Conservation (phyloP, 2,888 invertebrate genomes). For the Lordiphosa fenestrarum region DNA sequence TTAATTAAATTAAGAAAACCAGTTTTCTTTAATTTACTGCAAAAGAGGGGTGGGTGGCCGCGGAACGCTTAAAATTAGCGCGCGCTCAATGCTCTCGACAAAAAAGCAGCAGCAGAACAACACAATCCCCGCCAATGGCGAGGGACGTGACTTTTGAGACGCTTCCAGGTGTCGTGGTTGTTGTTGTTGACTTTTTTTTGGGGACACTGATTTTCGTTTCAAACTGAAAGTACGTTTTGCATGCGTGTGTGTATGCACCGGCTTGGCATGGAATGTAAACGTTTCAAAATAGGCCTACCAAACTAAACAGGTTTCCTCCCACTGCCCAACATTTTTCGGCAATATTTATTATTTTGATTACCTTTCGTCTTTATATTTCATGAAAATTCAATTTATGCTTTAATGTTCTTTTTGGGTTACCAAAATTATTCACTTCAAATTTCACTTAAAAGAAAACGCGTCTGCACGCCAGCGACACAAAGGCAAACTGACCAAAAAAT, state of each 20-base stretch:
- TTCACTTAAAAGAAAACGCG: slow-evolving; percentile 51
- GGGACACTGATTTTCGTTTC: slow-evolving; percentile 54
- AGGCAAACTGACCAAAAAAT: slow-evolving; percentile 59
- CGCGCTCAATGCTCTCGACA: slow-evolving; percentile 1
- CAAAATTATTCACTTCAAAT: slow-evolving; percentile 3
- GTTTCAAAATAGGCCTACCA: background rate
- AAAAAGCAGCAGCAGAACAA: slow-evolving; percentile 24
- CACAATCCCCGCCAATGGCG: too few relatives aligned
- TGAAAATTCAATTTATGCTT: too few relatives aligned
- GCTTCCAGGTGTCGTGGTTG: slow-evolving; percentile 48
- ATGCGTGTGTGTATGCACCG: slow-evolving; percentile 21
- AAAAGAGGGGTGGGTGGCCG: slow-evolving; percentile 10
- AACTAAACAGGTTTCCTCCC: slow-evolving; percentile 5
- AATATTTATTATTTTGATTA: too few relatives aligned
- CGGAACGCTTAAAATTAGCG: slow-evolving; percentile 13
- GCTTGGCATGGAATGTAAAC: slow-evolving; percentile 7
- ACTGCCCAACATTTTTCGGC: background rate
- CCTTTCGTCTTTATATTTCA: too few relatives aligned
- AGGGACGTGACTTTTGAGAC: slow-evolving; percentile 47
- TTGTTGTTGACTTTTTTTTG: slow-evolving; percentile 43
- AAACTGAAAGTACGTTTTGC: slow-evolving; percentile 36
- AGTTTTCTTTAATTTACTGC: too few relatives aligned
- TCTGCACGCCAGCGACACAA: slow-evolving; percentile 71
- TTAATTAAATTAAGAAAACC: slow-evolving; percentile 44
- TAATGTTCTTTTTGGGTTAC: too few relatives aligned